These are phyloP conservation scores for Plagiodera versicolora DNA, from an alignment of 2,888 invertebrate genomes.

Conservation along the genomic window DNA sequence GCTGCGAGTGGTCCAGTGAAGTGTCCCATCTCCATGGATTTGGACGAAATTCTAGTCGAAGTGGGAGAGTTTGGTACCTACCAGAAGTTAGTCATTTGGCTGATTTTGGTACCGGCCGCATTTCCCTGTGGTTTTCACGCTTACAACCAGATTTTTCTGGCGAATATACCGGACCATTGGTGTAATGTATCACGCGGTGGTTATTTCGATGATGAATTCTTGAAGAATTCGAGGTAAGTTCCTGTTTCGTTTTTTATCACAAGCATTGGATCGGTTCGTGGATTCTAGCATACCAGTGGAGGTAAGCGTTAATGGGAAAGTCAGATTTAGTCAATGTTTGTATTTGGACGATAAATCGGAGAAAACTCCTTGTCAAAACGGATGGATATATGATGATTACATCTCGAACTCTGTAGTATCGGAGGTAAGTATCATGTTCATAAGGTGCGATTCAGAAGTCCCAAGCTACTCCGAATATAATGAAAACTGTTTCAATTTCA, in stretches of 20 bases:
- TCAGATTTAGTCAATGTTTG: slow-evolving; percentile 63
- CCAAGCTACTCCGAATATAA: no score
- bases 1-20: not conserved
- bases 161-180: slow-evolving; percentile 73
- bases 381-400: slow-evolving; percentile 75
- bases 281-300: slow-evolving; percentile 64
- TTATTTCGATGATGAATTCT: not conserved
- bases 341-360: slow-evolving; percentile 17
- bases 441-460: no score
- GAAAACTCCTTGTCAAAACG: slow-evolving; percentile 60
- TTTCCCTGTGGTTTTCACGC: slow-evolving; percentile 82
- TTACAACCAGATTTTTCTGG: slow-evolving; percentile 80
- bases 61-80: slow-evolving; percentile 77
- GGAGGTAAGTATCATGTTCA: no score
- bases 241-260: no score
- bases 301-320: slow-evolving; percentile 54
- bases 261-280: not conserved
- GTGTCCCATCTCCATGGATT: slow-evolving; percentile 66
- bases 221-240: slow-evolving; percentile 21
- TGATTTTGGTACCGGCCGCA: slow-evolving; percentile 74
- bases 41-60: slow-evolving; percentile 72
- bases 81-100: slow-evolving; percentile 75
- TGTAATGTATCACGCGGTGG: slow-evolving; percentile 62
- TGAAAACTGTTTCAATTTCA: no score
- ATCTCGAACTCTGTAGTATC: slow-evolving; percentile 74